phyloP scores from a whole-genome alignment of 2,888 invertebrate genomes.

The Cataglyphis albicans region DNA sequence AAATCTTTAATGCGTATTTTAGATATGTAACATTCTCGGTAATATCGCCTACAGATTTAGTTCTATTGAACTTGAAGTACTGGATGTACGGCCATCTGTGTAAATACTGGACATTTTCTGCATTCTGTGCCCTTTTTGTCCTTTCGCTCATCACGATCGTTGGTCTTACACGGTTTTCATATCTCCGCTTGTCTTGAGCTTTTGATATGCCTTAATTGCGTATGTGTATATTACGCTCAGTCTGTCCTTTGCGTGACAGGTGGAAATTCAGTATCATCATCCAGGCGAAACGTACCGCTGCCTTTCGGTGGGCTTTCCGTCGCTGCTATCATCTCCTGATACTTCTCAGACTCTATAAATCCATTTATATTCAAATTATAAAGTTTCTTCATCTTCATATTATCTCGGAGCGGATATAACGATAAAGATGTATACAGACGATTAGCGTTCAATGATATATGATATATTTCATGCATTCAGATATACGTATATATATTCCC shows the following conservation, averaged over 20 bases:
- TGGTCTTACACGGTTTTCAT: constrained; percentile 48
- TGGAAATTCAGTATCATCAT: constrained; percentile 94
- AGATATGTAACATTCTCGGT: constrained; percentile 52
- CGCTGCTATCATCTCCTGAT: constrained; percentile 91
- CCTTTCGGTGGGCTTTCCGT: constrained; percentile 90
- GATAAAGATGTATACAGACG: constrained; percentile 75
- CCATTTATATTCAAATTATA: constrained; percentile 53
- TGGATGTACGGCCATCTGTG: constrained; percentile 42
- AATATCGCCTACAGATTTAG: constrained; percentile 31
- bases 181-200: constrained; percentile 46
- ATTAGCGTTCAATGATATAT: constrained; percentile 65
- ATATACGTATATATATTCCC: constrained; percentile 22
- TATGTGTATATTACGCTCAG: constrained; percentile 76
- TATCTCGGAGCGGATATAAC: constrained; percentile 72
- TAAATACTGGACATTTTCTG: constrained; percentile 53
- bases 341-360: constrained; percentile 90
- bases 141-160: constrained; percentile 31
- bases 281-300: constrained; percentile 89
- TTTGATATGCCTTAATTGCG: constrained; percentile 75
- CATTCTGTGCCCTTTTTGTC: constrained; percentile 36
- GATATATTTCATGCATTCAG: constrained; percentile 60
- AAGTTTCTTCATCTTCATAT: constrained; percentile 21
- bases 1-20: constrained; percentile 9
- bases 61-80: constrained; percentile 52
- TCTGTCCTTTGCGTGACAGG: constrained; percentile 90